These are phyloP conservation scores for Egretta garzetta DNA, from an alignment of 2,113 vertebrate genomes.

Conservation along the genomic window DNA sequence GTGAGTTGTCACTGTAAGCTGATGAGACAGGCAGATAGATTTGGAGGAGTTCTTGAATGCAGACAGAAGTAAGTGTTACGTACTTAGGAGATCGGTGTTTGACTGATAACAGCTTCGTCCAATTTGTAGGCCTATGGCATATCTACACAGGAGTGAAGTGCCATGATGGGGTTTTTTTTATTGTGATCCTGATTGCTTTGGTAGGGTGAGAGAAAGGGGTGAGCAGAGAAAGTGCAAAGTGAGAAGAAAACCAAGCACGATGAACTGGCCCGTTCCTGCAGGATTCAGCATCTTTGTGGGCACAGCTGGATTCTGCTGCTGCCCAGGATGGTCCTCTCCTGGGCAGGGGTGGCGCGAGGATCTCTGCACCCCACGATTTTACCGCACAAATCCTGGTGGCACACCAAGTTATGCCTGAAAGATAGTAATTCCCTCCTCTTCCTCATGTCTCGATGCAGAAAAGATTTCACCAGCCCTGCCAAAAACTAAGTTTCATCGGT, in stretches of 20 bases:
- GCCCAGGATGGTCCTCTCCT: not conserved
- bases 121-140: not conserved
- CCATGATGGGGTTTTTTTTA: not conserved
- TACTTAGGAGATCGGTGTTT: not conserved
- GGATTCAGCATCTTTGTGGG: not conserved
- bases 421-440: not conserved
- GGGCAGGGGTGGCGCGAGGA: not conserved
- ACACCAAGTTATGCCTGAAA: not conserved
- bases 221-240: not conserved
- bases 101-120: not conserved
- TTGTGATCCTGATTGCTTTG: not conserved
- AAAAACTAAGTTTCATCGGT: not conserved
- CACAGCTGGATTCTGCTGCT: not conserved
- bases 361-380: not conserved
- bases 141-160: not conserved
- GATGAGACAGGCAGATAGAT: not conserved
- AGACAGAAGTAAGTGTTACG: not conserved
- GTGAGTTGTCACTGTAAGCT: not conserved
- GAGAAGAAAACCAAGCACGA: not conserved
- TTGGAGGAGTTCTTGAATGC: not conserved
- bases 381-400: not conserved
- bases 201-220: not conserved
- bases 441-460: not conserved
- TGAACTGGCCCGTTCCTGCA: fast-evolving
- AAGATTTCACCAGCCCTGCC: not conserved